A percentile compares a stretch with the other conserved stretches of the same genome.
Evolutionary conservation across 2,797 vertebrate species (phyloP).

Genomic region (Aldrovandia affinis): DNA sequence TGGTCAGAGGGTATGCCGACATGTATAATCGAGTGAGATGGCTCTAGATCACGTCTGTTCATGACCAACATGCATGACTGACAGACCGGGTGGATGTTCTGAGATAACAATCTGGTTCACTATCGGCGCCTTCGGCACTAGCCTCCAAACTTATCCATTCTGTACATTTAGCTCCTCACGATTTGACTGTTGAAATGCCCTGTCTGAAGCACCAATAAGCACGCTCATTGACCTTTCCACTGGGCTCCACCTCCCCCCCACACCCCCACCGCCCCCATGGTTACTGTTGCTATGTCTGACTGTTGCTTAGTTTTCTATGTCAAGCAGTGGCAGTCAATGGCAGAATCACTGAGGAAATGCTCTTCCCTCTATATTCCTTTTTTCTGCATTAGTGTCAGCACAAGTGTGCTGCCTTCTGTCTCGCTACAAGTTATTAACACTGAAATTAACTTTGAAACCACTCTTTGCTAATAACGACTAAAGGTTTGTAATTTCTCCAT

Average conservation of each 20-base stretch:
- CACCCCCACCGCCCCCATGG: background rate
- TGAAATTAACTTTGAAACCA: background rate
- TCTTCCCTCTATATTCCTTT: background rate
- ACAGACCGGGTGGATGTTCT: background rate
- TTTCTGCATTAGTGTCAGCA: background rate
- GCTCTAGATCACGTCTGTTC: background rate
- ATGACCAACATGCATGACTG: background rate
- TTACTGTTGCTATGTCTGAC: slow-evolving; percentile 17
- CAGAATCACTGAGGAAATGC: background rate
- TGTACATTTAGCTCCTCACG: background rate
- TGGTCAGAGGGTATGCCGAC: background rate
- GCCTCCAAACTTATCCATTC: background rate
- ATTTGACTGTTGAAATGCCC: background rate
- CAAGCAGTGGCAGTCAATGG: background rate
- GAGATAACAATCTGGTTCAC: background rate
- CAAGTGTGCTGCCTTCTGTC: background rate
- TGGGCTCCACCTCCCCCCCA: background rate
- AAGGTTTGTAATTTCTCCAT: background rate
- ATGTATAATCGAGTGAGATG: background rate
- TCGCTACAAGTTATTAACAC: background rate
- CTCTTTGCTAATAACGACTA: background rate
- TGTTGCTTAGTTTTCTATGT: background rate
- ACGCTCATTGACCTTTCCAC: slow-evolving; percentile 2
- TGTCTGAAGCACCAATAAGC: slow-evolving; percentile 6
- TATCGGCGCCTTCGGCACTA: background rate